Evolutionary conservation across 2,797 vertebrate species (phyloP).

Genomic region (Schizopygopsis pylzovi): DNA sequence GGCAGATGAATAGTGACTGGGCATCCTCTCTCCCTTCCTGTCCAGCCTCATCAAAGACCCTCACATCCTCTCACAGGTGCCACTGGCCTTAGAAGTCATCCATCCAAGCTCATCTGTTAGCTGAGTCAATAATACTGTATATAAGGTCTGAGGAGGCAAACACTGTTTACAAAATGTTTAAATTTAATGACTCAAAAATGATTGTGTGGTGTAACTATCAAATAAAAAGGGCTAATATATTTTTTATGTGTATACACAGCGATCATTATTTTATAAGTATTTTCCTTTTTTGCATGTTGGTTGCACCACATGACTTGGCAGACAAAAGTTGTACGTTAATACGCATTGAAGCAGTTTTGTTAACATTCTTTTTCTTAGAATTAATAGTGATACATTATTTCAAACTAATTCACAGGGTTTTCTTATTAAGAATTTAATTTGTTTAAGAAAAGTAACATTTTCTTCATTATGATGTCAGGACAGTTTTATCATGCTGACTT

Average conservation of each 20-base stretch:
- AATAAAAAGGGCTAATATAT: not conserved
- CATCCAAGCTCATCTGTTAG: slow-evolving; percentile 2
- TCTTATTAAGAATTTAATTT: not conserved
- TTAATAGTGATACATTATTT: not conserved
- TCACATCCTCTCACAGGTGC: slow-evolving; percentile 42
- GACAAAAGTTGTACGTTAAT: not conserved
- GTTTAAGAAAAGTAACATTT: not conserved
- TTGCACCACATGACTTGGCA: not conserved
- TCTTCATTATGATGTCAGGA: not conserved
- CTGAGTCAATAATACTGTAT: not conserved
- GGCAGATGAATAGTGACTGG: slow-evolving; percentile 42
- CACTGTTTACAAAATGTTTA: not conserved
- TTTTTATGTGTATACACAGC: not conserved
- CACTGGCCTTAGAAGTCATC: not conserved
- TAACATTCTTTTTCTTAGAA: not conserved
- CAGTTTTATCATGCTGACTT: not conserved
- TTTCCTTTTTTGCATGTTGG: not conserved
- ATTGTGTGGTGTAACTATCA: not conserved
- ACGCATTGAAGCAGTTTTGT: not conserved
- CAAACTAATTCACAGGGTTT: not conserved
- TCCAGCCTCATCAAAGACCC: slow-evolving; percentile 16
- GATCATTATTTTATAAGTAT: not conserved
- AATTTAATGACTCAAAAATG: no score
- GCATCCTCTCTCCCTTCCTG: slow-evolving; percentile 47
- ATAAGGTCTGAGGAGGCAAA: not conserved